Evolutionary conservation across 2,888 invertebrate species (phyloP).

Genomic region (Exocentrus adspersus): DNA sequence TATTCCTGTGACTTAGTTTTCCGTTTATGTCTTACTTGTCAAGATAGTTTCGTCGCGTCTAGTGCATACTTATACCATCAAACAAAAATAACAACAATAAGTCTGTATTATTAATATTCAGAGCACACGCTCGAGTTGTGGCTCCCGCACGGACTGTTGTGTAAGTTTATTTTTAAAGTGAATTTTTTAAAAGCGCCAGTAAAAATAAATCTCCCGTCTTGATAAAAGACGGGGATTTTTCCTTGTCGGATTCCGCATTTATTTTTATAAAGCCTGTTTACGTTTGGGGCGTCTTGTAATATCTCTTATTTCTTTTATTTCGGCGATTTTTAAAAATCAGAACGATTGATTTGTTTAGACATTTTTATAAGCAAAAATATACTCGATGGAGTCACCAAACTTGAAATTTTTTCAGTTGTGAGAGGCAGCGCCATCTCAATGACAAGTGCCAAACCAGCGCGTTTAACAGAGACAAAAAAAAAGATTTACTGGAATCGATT

Average conservation of each 20-base stretch:
- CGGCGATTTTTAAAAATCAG: background rate
- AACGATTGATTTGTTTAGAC: too few species aligned
- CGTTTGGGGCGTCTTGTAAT: background rate
- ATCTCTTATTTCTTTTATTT: background rate
- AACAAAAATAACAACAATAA: too few species aligned
- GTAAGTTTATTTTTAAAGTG: conserved; percentile 17
- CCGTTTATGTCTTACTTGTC: conserved; percentile 17
- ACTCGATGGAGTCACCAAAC: too few species aligned
- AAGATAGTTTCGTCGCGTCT: conserved; percentile 12
- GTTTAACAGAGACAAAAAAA: too few species aligned
- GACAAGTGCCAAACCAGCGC: too few species aligned
- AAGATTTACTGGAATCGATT: background rate
- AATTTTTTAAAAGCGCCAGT: background rate
- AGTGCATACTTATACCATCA: too few species aligned
- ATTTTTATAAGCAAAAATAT: too few species aligned
- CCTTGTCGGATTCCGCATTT: background rate
- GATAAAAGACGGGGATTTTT: background rate
- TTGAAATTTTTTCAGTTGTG: too few species aligned
- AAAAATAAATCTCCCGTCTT: background rate
- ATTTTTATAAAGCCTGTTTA: background rate
- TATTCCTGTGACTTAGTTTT: conserved; percentile 29
- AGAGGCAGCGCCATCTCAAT: too few species aligned
- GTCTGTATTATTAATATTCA: too few species aligned
- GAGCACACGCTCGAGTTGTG: background rate
- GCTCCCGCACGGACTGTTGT: background rate